Percentiles rank a stretch among this genome's conserved stretches.
Conservation (phyloP, 35 echinoderm and acorn worm species). For the Lytechinus variegatus region DNA sequence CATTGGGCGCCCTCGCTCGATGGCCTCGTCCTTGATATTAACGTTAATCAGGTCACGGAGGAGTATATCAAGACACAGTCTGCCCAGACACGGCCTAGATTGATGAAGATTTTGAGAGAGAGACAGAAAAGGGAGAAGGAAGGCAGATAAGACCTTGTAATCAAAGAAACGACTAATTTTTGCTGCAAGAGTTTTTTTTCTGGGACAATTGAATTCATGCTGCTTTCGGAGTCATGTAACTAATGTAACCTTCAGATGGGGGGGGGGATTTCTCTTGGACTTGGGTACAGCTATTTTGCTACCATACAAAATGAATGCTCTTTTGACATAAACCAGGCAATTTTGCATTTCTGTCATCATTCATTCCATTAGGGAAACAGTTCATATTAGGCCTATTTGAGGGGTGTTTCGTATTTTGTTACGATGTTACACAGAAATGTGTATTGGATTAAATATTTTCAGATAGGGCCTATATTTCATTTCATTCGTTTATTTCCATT, state of each 20-base stretch:
- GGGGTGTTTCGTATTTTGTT: no score
- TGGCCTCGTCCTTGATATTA: background rate
- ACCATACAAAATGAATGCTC: background rate
- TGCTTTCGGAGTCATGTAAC: background rate
- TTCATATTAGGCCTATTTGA: no score
- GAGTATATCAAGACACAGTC: background rate
- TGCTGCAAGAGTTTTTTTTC: background rate
- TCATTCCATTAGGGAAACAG: no score
- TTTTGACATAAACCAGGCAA: background rate
- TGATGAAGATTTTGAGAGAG: background rate
- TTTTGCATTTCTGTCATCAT: no score
- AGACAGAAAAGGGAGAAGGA: background rate
- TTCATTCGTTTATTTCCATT: no score
- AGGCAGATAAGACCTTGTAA: background rate
- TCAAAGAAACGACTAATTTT: background rate
- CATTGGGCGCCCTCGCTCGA: background rate
- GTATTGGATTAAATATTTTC: no score
- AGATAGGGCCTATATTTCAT: no score
- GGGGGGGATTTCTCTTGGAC: no score
- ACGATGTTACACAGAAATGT: no score
- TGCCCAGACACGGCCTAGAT: background rate
- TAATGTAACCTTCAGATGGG: background rate
- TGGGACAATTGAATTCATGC: background rate
- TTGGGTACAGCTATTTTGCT: background rate
- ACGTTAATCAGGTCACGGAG: constrained; percentile 1